phyloP scores from a whole-genome alignment of 53 echinoderm and acorn worm genomes.

The Hippasteria phrygiana region DNA sequence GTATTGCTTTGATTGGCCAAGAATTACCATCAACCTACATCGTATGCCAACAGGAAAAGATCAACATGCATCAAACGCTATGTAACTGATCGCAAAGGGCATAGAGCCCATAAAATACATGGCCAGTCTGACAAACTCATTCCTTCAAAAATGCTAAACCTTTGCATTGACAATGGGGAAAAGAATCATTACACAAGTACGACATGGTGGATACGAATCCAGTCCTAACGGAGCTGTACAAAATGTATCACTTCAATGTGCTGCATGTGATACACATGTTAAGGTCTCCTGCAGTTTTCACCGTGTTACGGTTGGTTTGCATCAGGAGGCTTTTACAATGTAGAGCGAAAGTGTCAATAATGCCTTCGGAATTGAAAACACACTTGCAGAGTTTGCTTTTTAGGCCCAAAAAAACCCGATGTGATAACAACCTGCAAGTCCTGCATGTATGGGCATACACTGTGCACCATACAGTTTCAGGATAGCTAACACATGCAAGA shows the following conservation, averaged over 20 bases:
- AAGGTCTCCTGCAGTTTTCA: background rate
- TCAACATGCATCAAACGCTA: no score
- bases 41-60: no score
- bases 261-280: background rate
- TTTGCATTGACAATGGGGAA: background rate
- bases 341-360: background rate
- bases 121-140: background rate
- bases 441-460: no score
- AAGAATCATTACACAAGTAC: background rate
- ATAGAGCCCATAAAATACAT: background rate
- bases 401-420: no score
- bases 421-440: no score
- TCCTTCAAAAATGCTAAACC: background rate
- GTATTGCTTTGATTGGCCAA: no score
- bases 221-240: background rate
- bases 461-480: no score
- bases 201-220: background rate
- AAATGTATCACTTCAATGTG: background rate
- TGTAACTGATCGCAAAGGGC: no score
- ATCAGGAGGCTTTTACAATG: background rate
- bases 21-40: no score
- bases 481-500: no score
- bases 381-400: background rate
- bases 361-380: background rate
- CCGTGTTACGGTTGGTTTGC: background rate